Conservation (phyloP, 2,888 invertebrate genomes). For the Ctena decussata region DNA sequence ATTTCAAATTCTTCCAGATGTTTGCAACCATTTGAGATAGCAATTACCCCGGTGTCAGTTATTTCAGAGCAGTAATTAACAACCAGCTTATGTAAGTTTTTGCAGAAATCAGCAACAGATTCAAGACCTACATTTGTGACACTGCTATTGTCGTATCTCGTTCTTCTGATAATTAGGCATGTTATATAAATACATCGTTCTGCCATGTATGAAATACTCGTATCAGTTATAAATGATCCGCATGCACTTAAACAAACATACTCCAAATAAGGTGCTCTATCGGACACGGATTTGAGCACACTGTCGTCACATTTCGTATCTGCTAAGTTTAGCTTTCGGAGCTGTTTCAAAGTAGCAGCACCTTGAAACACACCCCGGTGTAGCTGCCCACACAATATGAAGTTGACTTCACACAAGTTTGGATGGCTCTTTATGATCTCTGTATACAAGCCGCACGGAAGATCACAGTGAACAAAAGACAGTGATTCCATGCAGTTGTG, state of each 20-base stretch:
- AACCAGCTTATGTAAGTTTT: conserved; percentile 45
- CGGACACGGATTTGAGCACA: conserved; percentile 21
- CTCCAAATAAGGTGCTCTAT: conserved; percentile 12
- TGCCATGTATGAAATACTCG: conserved; percentile 55
- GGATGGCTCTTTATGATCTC: not conserved
- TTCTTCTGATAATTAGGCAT: conserved; percentile 53
- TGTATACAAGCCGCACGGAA: not conserved
- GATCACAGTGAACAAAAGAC: not conserved
- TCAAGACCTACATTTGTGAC: conserved; percentile 42
- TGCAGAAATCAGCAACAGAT: conserved; percentile 45
- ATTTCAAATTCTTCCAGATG: conserved; percentile 56
- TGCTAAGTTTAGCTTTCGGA: conserved; percentile 18
- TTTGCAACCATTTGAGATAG: conserved; percentile 58
- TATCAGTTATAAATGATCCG: conserved; percentile 58
- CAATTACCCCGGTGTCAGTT: conserved; percentile 60
- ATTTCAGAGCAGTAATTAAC: conserved; percentile 66
- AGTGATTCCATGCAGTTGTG: not conserved
- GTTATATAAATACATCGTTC: conserved; percentile 52
- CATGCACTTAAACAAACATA: conserved; percentile 47
- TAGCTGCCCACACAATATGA: not conserved
- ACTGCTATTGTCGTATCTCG: conserved; percentile 37
- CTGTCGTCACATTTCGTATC: conserved; percentile 27
- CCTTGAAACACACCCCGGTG: not conserved
- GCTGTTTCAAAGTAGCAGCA: not conserved
- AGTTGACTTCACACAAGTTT: not conserved